Base-by-base conservation (phyloP, 2,888 invertebrate species). In the Odontomyia ornata region DNA sequence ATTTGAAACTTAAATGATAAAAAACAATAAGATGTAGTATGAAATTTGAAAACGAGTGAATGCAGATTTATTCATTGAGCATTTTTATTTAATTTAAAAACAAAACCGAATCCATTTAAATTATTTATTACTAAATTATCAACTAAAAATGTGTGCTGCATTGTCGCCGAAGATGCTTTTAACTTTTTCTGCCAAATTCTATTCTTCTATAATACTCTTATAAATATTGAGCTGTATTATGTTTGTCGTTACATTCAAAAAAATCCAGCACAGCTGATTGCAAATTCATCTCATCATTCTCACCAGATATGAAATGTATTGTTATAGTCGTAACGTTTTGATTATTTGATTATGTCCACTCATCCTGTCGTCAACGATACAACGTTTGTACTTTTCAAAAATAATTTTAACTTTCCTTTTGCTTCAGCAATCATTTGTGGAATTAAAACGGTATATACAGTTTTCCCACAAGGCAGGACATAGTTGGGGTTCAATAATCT, bases 401-500 rank as follows among this genome's bases (percentile, higher is more conserved):
- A 52, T 0, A 15, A 30, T 79, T 77, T 75, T 27, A 81, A 67
- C 43, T 76, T 77, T 72, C 79, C 75, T 47, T 75, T 65, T 23
- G 76, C 56, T 76, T 75, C 76, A n/a, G n/a, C n/a, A n/a, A n/a
- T n/a, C n/a, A 72, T 79, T 57, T 77, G 71, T 46, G 82, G 82
- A 71, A 83, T 78, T 64, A 80, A 76, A 75, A 77, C 75, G 30
- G 80, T 75, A n/a, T 80, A 80, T 71, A 82, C 77, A 69, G 79
- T 81, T 79, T 82, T 82, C 28, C 83, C 77, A 28, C 75, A 80
- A 46, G 82, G 82, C 28, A 83, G 76, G 25, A 28, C 77, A 79
- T 83, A 83, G 18, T 78, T 73, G n/a, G 82, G 82, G 77, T 81
- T 80, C 56, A 83, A 77, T 67, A 78, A 75, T 60, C 79, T 69